Base-by-base conservation (phyloP, 2,113 vertebrate genomes). In the Tyrannus savana region DNA sequence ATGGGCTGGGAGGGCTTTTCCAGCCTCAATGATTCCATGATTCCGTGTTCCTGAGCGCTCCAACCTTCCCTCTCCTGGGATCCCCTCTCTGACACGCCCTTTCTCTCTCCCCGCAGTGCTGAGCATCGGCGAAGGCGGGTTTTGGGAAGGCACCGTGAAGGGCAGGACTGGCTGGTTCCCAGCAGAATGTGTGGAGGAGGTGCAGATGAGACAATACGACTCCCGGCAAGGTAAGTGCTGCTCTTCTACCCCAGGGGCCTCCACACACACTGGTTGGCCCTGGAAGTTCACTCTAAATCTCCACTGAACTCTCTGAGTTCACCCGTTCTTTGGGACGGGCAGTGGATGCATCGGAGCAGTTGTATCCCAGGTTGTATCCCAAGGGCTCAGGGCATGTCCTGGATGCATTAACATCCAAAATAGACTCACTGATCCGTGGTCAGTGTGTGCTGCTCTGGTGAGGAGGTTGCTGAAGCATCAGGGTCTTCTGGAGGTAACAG, bases 121-220 rank as follows among this genome's bases (percentile, higher is more conserved):
- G 91, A 99, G 99, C 90, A 99, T 99, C 67, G 99, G 99, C 30
- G 99, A 99, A 98, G 99, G 99, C 46, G 99, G 99, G 21, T 99
- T 99, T 93, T 99, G 99, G 99, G 99, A 99, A 98, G 99, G 99
- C 53, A 98, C 98, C 2, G 99, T 99, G 95, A 99, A 99, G 90
- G 99, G 99, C 66, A 98, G 99, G 82, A 99, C 99, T 1, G 99
- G 99, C 93, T 99, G 99, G 99, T 99, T 99, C 98, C 99, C 99
- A 4, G 99, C 99, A 12, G 99, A 99, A 97, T 99, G 99, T 63
- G 99, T 99, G 60, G 99, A 99, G 95, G 99, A 99, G 96, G 99
- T 99, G 96, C 99, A 99, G 98, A 99, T 99, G 99, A 98, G 99
- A 72, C 99, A 99, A 97, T 99, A 97, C 73, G 99, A 99, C 71